Evolutionary conservation across 1,140 invertebrate genomes (phyloP).

Genomic region (Plectrocnemia conspersa): DNA sequence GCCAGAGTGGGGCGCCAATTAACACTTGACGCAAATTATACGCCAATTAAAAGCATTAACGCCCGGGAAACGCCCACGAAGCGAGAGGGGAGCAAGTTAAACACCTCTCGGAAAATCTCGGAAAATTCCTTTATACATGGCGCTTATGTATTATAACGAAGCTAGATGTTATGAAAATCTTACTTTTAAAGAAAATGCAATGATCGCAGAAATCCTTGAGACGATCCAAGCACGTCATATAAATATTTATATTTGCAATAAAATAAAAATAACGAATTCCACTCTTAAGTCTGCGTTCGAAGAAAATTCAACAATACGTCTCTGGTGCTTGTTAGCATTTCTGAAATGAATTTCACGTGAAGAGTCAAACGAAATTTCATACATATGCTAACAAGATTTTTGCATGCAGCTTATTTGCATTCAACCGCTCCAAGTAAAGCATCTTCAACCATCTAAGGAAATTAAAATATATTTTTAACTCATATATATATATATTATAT

Average conservation of each 20-base stretch:
- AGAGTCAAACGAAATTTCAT: slow-evolving; percentile 1
- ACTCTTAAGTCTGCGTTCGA: too few relatives aligned
- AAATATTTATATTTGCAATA: too few relatives aligned
- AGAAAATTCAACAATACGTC: too few relatives aligned
- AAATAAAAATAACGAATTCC: too few relatives aligned
- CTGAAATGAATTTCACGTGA: slow-evolving; percentile 10
- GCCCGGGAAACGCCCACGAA: slow-evolving; percentile 37
- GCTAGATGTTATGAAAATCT: too few relatives aligned
- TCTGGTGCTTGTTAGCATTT: too few relatives aligned
- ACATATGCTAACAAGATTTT: slow-evolving; percentile 14
- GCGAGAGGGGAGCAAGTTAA: slow-evolving; percentile 40
- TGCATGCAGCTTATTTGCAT: slow-evolving; percentile 17
- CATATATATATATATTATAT: too few relatives aligned
- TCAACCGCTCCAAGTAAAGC: slow-evolving; percentile 1
- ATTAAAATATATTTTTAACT: too few relatives aligned
- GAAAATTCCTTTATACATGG: neutral
- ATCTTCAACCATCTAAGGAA: too few relatives aligned
- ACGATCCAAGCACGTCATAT: too few relatives aligned
- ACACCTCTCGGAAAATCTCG: slow-evolving; percentile 21
- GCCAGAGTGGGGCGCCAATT: slow-evolving; percentile 13
- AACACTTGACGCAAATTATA: slow-evolving; percentile 41
- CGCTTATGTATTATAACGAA: neutral
- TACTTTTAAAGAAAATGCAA: too few relatives aligned
- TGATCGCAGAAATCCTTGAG: too few relatives aligned
- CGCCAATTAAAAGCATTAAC: slow-evolving; percentile 38